phyloP scores from a whole-genome alignment of 2,113 vertebrate species.

The Bos javanicus region DNA sequence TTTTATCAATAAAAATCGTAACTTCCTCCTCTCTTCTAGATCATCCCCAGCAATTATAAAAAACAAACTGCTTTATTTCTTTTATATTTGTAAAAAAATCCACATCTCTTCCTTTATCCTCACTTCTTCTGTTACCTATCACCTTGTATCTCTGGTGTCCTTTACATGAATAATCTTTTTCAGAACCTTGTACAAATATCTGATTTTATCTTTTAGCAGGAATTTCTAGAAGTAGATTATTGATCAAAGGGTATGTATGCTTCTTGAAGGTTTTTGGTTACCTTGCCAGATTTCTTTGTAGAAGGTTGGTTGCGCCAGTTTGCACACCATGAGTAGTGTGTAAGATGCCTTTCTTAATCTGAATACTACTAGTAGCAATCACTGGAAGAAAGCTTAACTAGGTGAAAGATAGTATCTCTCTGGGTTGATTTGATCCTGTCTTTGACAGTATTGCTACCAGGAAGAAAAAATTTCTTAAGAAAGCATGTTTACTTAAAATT shows the following conservation, averaged over 20 bases:
- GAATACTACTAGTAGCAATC: background rate
- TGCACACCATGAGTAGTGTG: background rate
- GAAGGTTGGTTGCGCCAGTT: background rate
- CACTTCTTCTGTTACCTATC: background rate
- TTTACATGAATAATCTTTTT: background rate
- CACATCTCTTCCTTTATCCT: background rate
- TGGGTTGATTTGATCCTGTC: background rate
- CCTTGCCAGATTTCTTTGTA: background rate
- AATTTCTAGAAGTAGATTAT: background rate
- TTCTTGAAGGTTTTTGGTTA: background rate
- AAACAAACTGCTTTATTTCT: background rate
- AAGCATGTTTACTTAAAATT: background rate
- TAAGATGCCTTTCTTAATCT: background rate
- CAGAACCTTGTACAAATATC: background rate
- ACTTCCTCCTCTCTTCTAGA: background rate
- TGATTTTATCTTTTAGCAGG: background rate
- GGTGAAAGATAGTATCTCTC: background rate
- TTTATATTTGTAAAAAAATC: background rate
- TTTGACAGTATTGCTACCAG: background rate
- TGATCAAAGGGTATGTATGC: background rate
- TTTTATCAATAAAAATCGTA: background rate
- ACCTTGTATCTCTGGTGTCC: background rate
- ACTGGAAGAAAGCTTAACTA: background rate
- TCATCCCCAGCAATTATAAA: background rate
- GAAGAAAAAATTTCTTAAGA: background rate